A percentile compares a stretch with the other conserved stretches of the same genome.
These are phyloP conservation scores for Paramormyrops hopkinsi DNA, from an alignment of 2,797 vertebrate genomes.

Conservation along the genomic window DNA sequence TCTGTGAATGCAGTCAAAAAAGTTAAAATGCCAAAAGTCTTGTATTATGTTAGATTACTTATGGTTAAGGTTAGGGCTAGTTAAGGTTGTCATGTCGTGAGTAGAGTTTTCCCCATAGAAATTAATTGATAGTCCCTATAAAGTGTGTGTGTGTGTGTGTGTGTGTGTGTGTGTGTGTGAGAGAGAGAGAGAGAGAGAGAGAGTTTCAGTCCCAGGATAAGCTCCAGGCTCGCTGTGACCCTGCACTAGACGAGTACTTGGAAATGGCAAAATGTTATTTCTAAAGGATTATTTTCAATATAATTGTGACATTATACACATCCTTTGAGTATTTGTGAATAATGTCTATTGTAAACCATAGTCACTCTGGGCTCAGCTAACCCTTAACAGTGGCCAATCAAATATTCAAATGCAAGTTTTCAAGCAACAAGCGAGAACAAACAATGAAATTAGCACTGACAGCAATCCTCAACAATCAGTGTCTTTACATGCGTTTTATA, in stretches of 20 bases:
- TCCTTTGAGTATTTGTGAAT: neutral
- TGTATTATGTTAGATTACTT: neutral
- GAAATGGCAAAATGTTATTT: neutral
- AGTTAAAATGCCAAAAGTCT: neutral
- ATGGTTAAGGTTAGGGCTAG: neutral
- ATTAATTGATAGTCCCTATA: neutral
- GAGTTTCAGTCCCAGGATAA: neutral
- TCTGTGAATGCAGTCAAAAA: neutral
- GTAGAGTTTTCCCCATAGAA: neutral
- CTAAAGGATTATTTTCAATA: neutral
- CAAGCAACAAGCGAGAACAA: neutral
- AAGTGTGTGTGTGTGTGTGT: neutral
- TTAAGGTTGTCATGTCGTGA: neutral
- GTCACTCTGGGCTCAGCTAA: neutral
- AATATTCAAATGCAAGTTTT: neutral
- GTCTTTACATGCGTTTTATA: neutral
- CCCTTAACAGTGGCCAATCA: neutral
- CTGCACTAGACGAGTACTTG: neutral
- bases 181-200: too few relatives aligned
- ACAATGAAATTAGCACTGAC: neutral
- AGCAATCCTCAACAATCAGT: neutral
- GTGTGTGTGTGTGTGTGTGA: too few relatives aligned
- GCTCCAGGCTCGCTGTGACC: neutral
- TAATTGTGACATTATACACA: neutral
- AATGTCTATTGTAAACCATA: neutral